Percentiles rank a stretch among this genome's conserved stretches.
phyloP scores from a whole-genome alignment of 2,113 vertebrate species.

The Tenrec ecaudatus region DNA sequence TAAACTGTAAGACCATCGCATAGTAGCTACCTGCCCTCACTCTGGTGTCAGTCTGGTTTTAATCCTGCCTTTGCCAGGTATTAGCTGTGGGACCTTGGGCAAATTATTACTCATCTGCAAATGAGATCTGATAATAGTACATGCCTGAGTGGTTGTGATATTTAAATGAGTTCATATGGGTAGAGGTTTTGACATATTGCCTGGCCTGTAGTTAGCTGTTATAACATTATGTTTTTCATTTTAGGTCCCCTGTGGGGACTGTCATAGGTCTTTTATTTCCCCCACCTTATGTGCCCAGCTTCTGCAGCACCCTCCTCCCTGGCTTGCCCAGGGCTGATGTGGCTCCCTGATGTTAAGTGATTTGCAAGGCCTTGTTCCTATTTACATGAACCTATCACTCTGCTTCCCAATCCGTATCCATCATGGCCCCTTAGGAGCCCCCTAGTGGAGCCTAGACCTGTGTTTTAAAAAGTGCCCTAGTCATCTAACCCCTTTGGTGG shows the following conservation, averaged over 20 bases:
- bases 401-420: neutral
- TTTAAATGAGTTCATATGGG: neutral
- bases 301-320: neutral
- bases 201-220: neutral
- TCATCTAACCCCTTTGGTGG: neutral
- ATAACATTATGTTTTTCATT: neutral
- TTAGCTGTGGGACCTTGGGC: neutral
- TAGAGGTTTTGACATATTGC: neutral
- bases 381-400: neutral
- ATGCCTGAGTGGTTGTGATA: neutral
- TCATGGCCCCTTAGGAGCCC: neutral
- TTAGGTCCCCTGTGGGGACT: neutral
- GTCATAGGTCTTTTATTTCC: neutral
- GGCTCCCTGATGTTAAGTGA: neutral
- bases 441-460: neutral
- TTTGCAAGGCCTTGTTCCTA: neutral
- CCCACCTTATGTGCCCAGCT: neutral
- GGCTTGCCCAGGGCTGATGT: neutral
- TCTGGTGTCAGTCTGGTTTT: neutral
- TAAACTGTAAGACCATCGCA: rapidly evolving
- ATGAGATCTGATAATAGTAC: neutral
- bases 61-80: neutral
- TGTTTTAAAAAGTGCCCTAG: neutral
- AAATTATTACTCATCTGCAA: neutral
- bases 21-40: neutral